Percentiles rank a stretch among this genome's conserved stretches.
phyloP scores from a whole-genome alignment of 2,113 vertebrate genomes.

The Chionodraco myersi region DNA sequence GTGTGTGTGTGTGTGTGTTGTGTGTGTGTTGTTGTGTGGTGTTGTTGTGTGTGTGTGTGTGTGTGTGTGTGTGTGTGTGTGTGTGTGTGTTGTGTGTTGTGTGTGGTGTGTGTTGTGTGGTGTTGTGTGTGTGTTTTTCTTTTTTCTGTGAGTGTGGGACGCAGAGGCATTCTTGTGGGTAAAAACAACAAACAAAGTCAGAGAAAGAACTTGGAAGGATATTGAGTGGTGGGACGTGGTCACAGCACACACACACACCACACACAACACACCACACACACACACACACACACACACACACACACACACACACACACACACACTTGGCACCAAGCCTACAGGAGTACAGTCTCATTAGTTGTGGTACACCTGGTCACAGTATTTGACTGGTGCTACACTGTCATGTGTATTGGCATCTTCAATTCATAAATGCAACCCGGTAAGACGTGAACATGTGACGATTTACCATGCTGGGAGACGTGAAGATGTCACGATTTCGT shows the following conservation, averaged over 20 bases:
- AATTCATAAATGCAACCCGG: background rate
- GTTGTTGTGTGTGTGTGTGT: constrained; percentile 19
- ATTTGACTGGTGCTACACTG: constrained; percentile 1
- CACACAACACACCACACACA: constrained; percentile 17
- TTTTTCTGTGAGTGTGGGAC: background rate
- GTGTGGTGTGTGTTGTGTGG: too few species aligned
- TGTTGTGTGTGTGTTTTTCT: too few species aligned
- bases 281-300: constrained; percentile 24
- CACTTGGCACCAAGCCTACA: background rate
- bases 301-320: constrained; percentile 7
- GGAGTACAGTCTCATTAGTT: constrained; percentile 14
- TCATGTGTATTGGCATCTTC: background rate
- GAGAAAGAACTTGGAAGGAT: constrained; percentile 29
- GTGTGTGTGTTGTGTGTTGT: constrained; percentile 14
- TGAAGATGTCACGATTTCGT: too few species aligned
- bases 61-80: background rate
- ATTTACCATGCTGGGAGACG: too few species aligned
- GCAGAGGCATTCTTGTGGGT: too few species aligned
- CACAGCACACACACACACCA: constrained; percentile 25
- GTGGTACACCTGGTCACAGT: constrained; percentile 5
- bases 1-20: background rate
- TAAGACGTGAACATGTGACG: too few species aligned
- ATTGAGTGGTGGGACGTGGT: constrained; percentile 32
- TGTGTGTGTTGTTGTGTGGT: constrained; percentile 23
- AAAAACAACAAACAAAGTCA: constrained; percentile 42